Percentiles rank a stretch among this genome's conserved stretches.
Evolutionary conservation across 2,113 vertebrate genomes (phyloP).

Genomic region (Ictalurus punctatus): DNA sequence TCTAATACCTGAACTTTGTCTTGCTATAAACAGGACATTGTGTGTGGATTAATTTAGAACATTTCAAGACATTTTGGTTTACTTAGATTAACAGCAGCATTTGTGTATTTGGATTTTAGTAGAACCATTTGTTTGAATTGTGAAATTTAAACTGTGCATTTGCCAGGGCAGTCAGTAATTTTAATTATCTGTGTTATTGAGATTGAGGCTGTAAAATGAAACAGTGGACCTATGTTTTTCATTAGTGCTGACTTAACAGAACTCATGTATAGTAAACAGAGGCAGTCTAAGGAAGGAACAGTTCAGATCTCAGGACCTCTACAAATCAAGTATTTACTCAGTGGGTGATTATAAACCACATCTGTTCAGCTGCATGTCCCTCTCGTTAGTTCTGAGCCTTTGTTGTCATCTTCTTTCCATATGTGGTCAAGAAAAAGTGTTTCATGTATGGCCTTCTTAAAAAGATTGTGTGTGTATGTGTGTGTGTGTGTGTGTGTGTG

Average conservation of each 20-base stretch:
- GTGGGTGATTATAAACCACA: constrained; percentile 24
- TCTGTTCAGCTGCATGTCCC: constrained; percentile 19
- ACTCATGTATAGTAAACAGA: not conserved
- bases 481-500: not conserved
- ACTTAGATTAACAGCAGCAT: not conserved
- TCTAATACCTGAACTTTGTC: not conserved
- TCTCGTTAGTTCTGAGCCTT: constrained; percentile 43
- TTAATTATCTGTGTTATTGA: constrained; percentile 1
- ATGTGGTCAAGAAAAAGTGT: constrained; percentile 4
- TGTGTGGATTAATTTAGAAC: not conserved
- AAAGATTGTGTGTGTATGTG: not conserved
- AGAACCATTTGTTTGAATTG: not conserved
- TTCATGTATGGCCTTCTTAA: constrained; percentile 19
- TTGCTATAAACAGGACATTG: not conserved
- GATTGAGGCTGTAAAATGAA: constrained; percentile 4
- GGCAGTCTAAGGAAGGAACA: not conserved
- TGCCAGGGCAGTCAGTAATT: not conserved
- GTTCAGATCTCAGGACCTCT: not conserved
- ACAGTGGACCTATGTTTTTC: not conserved
- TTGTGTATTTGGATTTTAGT: not conserved
- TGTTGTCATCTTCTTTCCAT: constrained; percentile 14
- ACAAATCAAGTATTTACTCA: constrained; percentile 28
- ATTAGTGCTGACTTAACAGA: not conserved
- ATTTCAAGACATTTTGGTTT: not conserved
- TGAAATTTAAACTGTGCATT: not conserved